Evolutionary conservation across 2,888 invertebrate species (phyloP).

Genomic region (Phania funesta): DNA sequence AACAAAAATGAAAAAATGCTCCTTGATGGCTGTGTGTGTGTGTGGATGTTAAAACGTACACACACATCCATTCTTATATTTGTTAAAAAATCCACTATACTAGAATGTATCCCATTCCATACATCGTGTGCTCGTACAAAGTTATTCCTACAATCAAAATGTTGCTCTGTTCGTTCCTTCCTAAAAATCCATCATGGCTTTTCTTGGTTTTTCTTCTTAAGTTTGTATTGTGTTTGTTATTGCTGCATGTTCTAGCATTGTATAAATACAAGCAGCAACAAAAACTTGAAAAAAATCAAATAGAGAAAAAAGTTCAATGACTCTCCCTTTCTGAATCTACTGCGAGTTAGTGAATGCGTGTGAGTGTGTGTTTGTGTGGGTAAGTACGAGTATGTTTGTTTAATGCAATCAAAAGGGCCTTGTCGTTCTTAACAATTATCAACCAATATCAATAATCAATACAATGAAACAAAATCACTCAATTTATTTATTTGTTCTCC

Average conservation of each 20-base stretch:
- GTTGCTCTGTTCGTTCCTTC: background rate
- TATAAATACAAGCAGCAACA: slow-evolving; percentile 8
- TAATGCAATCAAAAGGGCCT: slow-evolving; percentile 45
- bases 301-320: slow-evolving; percentile 62
- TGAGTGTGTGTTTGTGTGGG: background rate
- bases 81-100: slow-evolving; percentile 18
- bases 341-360: background rate
- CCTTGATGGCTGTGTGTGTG: slow-evolving; percentile 27
- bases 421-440: slow-evolving; percentile 28
- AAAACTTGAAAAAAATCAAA: slow-evolving; percentile 34
- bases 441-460: slow-evolving; percentile 45
- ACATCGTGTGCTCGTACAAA: slow-evolving; percentile 5
- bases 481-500: slow-evolving; percentile 61
- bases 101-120: background rate
- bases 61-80: background rate
- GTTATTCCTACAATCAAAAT: slow-evolving; percentile 54
- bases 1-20: slow-evolving; percentile 4
- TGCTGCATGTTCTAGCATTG: slow-evolving; percentile 23
- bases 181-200: background rate
- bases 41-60: slow-evolving; percentile 1
- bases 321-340: slow-evolving; percentile 44
- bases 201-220: slow-evolving; percentile 6
- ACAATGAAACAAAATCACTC: slow-evolving; percentile 35
- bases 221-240: slow-evolving; percentile 40
- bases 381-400: background rate